These are phyloP conservation scores for Daktulosphaira vitifoliae DNA, from an alignment of 1,140 invertebrate species.

Conservation along the genomic window DNA sequence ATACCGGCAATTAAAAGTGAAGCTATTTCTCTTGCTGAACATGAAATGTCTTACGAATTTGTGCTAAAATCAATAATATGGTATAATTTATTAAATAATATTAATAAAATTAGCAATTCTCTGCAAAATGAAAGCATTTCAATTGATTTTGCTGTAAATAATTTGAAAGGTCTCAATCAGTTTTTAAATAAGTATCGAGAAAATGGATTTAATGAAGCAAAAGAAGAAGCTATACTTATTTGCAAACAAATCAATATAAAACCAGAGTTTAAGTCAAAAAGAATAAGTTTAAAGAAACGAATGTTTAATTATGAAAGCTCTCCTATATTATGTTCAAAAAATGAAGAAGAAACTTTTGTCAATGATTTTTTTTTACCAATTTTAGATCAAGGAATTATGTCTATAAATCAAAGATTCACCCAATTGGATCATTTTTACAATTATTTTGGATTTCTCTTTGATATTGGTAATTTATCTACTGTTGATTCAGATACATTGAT, in stretches of 20 bases:
- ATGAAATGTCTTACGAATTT: constrained; percentile 9
- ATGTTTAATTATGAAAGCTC: too few relatives aligned
- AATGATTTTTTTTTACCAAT: too few relatives aligned
- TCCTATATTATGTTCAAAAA: background rate
- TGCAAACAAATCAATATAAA: constrained; percentile 9
- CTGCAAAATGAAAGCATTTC: constrained; percentile 6
- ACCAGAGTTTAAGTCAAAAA: background rate
- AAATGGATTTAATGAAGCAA: constrained; percentile 5
- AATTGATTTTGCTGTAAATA: constrained; percentile 11
- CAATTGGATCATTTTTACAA: too few relatives aligned
- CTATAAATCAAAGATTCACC: too few relatives aligned
- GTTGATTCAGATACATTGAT: too few relatives aligned
- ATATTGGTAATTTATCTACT: too few relatives aligned
- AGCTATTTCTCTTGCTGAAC: too few relatives aligned
- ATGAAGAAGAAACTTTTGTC: constrained; percentile 4
- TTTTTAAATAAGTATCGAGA: background rate
- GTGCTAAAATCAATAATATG: constrained; percentile 8
- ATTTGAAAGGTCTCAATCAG: background rate
- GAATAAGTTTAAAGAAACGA: background rate
- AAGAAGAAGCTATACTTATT: background rate
- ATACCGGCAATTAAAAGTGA: too few relatives aligned
- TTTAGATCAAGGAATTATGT: too few relatives aligned
- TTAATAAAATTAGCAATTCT: background rate
- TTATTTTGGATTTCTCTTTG: too few relatives aligned
- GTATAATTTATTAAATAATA: constrained; percentile 6